Evolutionary conservation across 2,113 vertebrate genomes (phyloP), one percentile per base, ranked within the genome.

Genomic region (Hylia prasina): DNA sequence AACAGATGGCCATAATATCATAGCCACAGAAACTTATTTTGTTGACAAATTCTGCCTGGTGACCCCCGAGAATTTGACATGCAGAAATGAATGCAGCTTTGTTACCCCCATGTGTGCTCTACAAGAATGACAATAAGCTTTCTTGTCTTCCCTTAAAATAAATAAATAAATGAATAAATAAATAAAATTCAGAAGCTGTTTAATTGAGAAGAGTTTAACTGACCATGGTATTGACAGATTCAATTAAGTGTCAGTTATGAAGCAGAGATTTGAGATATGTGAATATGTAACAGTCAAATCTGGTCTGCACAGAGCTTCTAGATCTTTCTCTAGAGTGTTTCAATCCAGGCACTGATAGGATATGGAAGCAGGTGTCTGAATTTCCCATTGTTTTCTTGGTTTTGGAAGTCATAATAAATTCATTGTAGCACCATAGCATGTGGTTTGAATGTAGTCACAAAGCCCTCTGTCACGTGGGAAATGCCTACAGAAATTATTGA

Each of bases 341-440:
- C 61, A 37, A 6, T 16, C 28, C 5, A 4, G 21, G 2, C 31
- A 84, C 27, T 44, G 48, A 47, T 4, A 66, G 39, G 9, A 10
- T 83, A 87, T 54, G 56, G 45, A 64, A 78, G n/a, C 15, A 70
- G 16, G 11, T 61, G 18, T 30, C 13, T 37, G 23, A 82, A 72
- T 65, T 82, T 88, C n/a, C 61, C 44, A 20, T 45, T 64, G 24
- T 56, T 91, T 93, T 79, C 45, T 81, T 68, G 15, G 71, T 64
- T 85, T 54, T 89, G 14, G 25, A 87, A 72, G 28, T 72, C 40
- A 7, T 60, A 48, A 48, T 75, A 75, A 70, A 84, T 75, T 89
- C 22, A 60, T n/a, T 21, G 9, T 17, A 51, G 39, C 1, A 8
- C 13, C 6, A 23, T 44, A 47, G 19, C 7, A 4, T 37, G 21